These are phyloP conservation scores for Teleiodes luculella DNA, from an alignment of 2,888 invertebrate species.

Conservation along the genomic window DNA sequence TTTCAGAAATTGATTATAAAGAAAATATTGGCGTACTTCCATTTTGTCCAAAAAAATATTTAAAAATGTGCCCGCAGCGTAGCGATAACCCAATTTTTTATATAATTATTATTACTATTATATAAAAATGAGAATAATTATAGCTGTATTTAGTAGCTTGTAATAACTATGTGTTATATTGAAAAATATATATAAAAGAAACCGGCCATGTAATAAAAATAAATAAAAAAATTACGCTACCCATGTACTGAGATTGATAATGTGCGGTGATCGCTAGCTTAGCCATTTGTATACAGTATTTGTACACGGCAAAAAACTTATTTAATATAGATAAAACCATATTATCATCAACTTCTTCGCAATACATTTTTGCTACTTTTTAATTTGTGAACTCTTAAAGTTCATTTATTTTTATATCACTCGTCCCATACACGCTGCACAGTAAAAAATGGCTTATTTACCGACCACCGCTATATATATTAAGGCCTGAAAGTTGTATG, in stretches of 20 bases:
- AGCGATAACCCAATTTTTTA: slow-evolving; percentile 33
- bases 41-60: slow-evolving; percentile 7
- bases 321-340: no score
- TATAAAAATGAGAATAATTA: slow-evolving; percentile 26
- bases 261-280: background rate
- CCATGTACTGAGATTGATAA: slow-evolving; percentile 35
- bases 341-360: no score
- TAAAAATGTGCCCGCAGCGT: background rate
- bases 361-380: no score
- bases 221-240: slow-evolving; percentile 30
- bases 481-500: slow-evolving; percentile 43
- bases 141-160: slow-evolving; percentile 60
- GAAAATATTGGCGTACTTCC: background rate
- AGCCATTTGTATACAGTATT: slow-evolving; percentile 1
- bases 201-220: slow-evolving; percentile 66
- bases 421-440: no score
- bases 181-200: slow-evolving; percentile 49
- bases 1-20: background rate
- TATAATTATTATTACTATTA: slow-evolving; percentile 30
- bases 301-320: no score
- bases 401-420: slow-evolving; percentile 8
- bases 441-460: slow-evolving; percentile 34
- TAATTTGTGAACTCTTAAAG: no score
- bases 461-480: slow-evolving; percentile 39
- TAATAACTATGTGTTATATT: slow-evolving; percentile 34